Conservation (phyloP, 2,797 vertebrate genomes). For the Etheostoma perlongum region DNA sequence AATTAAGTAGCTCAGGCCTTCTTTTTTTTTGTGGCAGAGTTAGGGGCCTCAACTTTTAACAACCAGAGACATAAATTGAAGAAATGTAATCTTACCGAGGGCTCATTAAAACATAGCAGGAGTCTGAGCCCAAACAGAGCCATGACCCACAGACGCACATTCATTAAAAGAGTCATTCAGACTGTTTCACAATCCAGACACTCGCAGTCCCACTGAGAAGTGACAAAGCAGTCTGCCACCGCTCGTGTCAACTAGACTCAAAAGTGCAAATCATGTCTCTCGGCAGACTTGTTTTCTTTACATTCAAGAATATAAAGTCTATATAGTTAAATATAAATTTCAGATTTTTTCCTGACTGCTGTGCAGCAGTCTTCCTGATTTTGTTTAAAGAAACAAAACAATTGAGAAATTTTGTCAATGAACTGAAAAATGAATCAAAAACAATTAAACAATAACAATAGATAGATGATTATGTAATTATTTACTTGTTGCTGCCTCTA, state of each 20-base stretch:
- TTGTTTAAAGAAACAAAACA: no score
- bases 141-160: constrained; percentile 29
- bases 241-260: background rate
- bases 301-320: background rate
- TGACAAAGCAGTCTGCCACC: background rate
- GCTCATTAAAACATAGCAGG: constrained; percentile 58
- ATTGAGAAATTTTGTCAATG: background rate
- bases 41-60: constrained; percentile 50
- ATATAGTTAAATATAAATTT: background rate
- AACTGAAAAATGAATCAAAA: background rate
- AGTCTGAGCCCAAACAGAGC: constrained; percentile 19
- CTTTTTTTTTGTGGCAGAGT: constrained; percentile 33
- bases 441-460: no score
- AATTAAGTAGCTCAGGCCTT: constrained; percentile 41
- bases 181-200: constrained; percentile 28
- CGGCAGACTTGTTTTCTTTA: no score
- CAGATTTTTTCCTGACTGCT: background rate
- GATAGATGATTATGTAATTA: no score
- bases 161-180: constrained; percentile 44
- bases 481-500: background rate
- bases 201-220: background rate
- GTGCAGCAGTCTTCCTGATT: no score
- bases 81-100: constrained; percentile 42
- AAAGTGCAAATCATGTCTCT: background rate
- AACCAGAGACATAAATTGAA: constrained; percentile 47